Evolutionary conservation across 2,113 vertebrate genomes (phyloP), one percentile per base, ranked within the genome.

Genomic region (Calidris pygmaea): DNA sequence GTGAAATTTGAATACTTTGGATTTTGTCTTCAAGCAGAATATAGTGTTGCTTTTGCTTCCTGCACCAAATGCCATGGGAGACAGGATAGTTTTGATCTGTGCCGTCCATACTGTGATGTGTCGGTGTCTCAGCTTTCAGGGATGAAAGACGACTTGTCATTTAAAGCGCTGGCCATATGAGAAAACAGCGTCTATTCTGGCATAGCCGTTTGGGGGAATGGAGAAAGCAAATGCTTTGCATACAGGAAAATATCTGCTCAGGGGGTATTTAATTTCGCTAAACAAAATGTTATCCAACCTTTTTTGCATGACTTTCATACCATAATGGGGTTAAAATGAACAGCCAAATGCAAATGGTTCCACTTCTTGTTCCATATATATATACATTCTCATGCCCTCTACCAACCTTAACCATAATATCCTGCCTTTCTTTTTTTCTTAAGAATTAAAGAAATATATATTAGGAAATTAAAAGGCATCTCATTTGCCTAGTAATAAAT

Each of bases 211-310:
- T 52, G 24, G 24, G 85, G 85, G 39, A 34, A 76, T 87, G 77
- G 87, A 90, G 74, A 72, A 81, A 78, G 90, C 89, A 37, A 82
- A 50, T 20, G 63, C 91, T 96, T 55, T 94, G 82, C 95, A 63
- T 43, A 21, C 92, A 92, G 90, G 80, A 88, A 94, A 84, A 86
- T 68, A 11, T 9, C 88, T 94, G 79, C 90, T 90, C 68, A 1
- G 59, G 75, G 79, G 56, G 63, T 81, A 87, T 95, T 89, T 85
- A 71, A 9, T 96, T 96, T 96, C 90, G 65, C 84, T 89, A 95
- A 95, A 89, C 94, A 93, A 92, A 95, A 95, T 93, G 91, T 81
- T 96, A 72, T 82, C 91, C 67, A 52, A 22, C 60, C 60, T 93
- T 58, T 41, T 90, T 87, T 91, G 76, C 77, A 26, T 79, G 93